Base-by-base conservation (phyloP, 1,140 invertebrate species). In the Danaus melanippus region DNA sequence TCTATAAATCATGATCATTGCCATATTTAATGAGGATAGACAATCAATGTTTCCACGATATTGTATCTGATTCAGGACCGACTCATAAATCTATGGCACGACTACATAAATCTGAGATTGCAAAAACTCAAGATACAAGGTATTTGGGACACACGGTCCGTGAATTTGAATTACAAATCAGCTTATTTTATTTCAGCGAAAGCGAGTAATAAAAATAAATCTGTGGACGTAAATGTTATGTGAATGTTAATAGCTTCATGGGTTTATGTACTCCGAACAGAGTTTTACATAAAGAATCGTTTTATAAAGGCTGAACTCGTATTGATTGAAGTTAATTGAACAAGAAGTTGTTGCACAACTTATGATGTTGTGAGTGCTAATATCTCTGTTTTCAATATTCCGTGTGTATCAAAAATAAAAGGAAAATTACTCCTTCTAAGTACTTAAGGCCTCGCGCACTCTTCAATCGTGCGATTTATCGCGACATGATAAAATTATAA, bases 401-500 rank as follows among this genome's bases (percentile, higher is more conserved):
- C 21, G 21, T 45, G 58, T 67, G 43, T 72, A 59, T 67, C 46
- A 49, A 47, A 49, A 52, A 50, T 53, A 62, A 47, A 64, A 52
- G 56, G 44, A 70, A 62, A 66, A 60, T 61, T 58, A 64, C 52
- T 53, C 57, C 62, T 66, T 62, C 62, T 70, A 68, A 64, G 52
- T 42, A 54, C 56, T 53, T 60, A 63, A 66, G 58, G 53, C 51
- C 52, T 41, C 54, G 55, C 46, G 52, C 64, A 67, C 60, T 60
- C 61, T 59, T 60, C 62, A 51, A 62, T 55, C 62, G 56, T 50
- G 58, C 61, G 68, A 75, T 77, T 71, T 73, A 75, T 73, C 65
- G 57, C 58, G 66, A 67, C 62, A 64, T 60, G 68, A 76, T 71
- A 69, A 76, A 73, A 79, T 79, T 75, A 76, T 76, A 79, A 76